Conservation (phyloP, 2,888 invertebrate species). For the Invenusta paracnida region DNA sequence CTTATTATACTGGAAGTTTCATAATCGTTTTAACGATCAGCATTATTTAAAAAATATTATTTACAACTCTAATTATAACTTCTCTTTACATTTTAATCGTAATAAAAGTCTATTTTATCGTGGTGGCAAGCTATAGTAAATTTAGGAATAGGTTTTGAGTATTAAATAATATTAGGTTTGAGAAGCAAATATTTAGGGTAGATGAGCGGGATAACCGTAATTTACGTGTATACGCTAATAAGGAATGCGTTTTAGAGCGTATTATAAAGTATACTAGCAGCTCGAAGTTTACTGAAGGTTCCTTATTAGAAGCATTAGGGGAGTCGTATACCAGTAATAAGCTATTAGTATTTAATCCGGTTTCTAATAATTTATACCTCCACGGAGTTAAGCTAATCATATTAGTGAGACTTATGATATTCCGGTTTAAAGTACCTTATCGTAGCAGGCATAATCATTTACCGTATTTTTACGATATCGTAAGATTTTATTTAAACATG, state of each 20-base stretch:
- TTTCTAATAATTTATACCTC: neutral
- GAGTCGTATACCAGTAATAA: neutral
- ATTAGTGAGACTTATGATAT: neutral
- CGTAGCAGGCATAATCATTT: neutral
- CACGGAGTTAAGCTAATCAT: neutral
- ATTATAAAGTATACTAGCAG: neutral
- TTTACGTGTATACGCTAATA: neutral
- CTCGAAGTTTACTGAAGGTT: neutral
- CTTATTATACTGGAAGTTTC: neutral
- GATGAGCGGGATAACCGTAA: neutral
- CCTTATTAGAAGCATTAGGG: neutral
- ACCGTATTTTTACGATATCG: neutral
- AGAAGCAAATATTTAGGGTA: neutral
- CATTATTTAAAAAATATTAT: neutral
- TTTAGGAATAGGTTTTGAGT: neutral
- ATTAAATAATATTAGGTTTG: neutral
- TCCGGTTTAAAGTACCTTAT: neutral
- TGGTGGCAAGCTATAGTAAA: neutral
- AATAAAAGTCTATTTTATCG: neutral
- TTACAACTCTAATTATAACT: neutral
- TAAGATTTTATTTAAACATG: neutral
- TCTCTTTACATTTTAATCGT: neutral
- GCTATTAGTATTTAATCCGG: neutral
- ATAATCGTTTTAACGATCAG: neutral
- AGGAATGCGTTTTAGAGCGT: neutral